Base-by-base conservation (phyloP, 1,140 invertebrate genomes). In the Agraylea sexmaculata region DNA sequence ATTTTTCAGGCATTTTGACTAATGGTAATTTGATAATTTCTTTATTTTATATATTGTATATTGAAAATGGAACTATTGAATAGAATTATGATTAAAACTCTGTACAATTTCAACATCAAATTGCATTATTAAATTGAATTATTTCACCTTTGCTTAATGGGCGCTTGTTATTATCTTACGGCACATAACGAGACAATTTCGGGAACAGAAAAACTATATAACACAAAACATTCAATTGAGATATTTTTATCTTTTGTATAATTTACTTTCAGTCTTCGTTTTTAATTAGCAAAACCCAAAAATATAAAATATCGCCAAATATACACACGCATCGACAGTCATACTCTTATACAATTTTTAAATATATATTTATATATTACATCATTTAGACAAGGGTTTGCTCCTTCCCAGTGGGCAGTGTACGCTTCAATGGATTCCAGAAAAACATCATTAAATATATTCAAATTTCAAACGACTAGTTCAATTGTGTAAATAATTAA, bases 241-340 rank as follows among this genome's bases (percentile, higher is more conserved):
- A 33, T 42, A 38, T 29, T 20, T 44, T 43, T 43, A 45, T 45
- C 43, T 42, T 49, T 49, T 42, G 43, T 49, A 49, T n/a, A 45
- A 49, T 49, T 49, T 45, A 49, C 43, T 49, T 49, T 49, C 47
- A 49, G 47, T 49, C 47, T 49, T 49, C 43, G 41, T 43, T 49
- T 45, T 49, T 49, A 49, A 49, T 46, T 46, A 46, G 47, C 47
- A 32, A 49, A 49, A 49, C 47, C 43, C 46, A 49, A 41, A 46
- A 46, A 42, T 37, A 41, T 28, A 44, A 45, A 49, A 49, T 42
- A 45, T 49, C 46, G 46, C 43, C 46, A 45, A 49, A 42, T 49
- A 49, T 45, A 49, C 44, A 42, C 44, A 41, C 29, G 34, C 36
- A 31, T 41, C 40, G 39, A 42, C 44, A 41, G 33, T 34, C 44